Base-by-base conservation (phyloP, 2,797 vertebrate species). In the Novumbra hubbsi region DNA sequence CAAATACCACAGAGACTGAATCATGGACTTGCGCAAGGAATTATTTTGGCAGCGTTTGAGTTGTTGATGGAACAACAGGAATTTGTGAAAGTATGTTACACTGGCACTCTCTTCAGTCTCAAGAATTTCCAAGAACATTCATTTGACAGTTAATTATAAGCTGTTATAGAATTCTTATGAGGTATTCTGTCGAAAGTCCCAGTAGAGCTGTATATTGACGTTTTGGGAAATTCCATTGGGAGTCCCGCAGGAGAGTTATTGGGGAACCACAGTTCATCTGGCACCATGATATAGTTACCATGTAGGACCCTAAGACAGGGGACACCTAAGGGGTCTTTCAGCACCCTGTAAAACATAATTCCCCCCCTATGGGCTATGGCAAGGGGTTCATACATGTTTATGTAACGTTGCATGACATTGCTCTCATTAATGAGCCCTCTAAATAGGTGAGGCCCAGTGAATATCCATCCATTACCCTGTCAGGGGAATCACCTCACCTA, bases 1-100 rank as follows among this genome's bases (percentile, higher is more conserved):
- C 83, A 86, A 87, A 91, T 91, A 86, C 87, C 85, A 83, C 62
- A 79, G 81, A 76, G 84, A 70, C 90, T 87, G 83, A 71, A 84
- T 92, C 92, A 90, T 68, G 24, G 74, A 72, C 76, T 83, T 81
- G 86, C 86, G 85, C 79, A 78, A 71, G 27, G 17, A 80, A 83
- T 74, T 87, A 81, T 88, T 85, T 72, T 41, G 70, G 64, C 68
- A 0, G 27, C 34, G 27, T 75, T 74, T 80, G 78, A 74, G 49
- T 77, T 82, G 75, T 76, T 79, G 71, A 79, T 80, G 50, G 76
- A 83, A 79, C 78, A 82, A 81, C 84, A 83, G 80, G 77, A 85
- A 85, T 70, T 19, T 50, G 24, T 28, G 68, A 69, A 69, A 27
- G 9, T 50, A 52, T 83, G 75, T 78, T 72, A 32, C 80, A 77